Conservation (phyloP, 2,797 vertebrate genomes). For the Strix occidentalis region DNA sequence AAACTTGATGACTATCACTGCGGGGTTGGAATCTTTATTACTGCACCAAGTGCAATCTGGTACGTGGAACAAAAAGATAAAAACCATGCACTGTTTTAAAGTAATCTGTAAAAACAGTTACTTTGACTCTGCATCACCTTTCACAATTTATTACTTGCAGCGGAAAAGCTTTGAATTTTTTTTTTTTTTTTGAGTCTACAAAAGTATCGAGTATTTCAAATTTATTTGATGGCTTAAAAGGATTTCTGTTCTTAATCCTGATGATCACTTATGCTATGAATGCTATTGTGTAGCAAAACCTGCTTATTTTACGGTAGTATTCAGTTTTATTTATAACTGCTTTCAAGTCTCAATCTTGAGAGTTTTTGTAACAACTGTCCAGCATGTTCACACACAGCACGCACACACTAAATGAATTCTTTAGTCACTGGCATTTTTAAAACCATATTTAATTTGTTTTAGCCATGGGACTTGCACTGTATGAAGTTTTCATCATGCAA, state of each 20-base stretch:
- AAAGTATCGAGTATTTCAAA: conserved; percentile 25
- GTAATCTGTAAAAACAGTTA: conserved; percentile 64
- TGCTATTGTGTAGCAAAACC: not conserved
- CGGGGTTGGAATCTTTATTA: conserved; percentile 74
- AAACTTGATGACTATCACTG: conserved; percentile 71
- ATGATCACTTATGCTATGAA: not conserved
- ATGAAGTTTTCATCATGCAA: not conserved
- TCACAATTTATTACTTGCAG: conserved; percentile 46
- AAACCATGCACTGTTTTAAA: conserved; percentile 64
- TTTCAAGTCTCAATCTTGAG: not conserved
- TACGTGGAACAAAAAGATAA: conserved; percentile 73
- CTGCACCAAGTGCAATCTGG: conserved; percentile 71
- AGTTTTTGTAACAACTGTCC: not conserved
- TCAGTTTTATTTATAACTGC: conserved; percentile 11
- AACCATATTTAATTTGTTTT: not conserved
- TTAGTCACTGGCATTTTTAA: not conserved
- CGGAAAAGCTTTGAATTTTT: conserved; percentile 46
- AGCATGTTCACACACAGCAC: not conserved
- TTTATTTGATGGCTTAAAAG: conserved; percentile 53
- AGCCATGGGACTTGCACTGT: not conserved
- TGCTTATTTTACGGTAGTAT: conserved; percentile 24
- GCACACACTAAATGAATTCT: not conserved
- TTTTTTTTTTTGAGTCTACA: not conserved
- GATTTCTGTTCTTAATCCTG: conserved; percentile 34
- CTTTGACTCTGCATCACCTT: conserved; percentile 61